Evolutionary conservation across 1,140 invertebrate species (phyloP).

Genomic region (Olivierus martensii): DNA sequence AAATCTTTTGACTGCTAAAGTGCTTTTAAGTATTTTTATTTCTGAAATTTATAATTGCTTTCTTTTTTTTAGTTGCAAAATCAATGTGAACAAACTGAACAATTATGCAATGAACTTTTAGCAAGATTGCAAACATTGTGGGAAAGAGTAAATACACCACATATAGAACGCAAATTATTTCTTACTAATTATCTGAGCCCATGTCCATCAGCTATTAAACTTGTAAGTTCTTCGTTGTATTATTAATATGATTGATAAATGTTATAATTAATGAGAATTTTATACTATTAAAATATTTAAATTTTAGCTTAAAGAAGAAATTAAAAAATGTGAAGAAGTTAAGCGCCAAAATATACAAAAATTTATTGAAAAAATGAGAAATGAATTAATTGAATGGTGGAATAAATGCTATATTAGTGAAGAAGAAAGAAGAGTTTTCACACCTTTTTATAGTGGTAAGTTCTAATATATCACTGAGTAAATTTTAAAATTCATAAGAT

Average conservation of each 20-base stretch:
- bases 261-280: too few species aligned
- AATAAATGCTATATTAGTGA: constrained; percentile 49
- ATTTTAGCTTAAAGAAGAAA: constrained; percentile 32
- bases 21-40: too few species aligned
- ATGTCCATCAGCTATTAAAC: constrained; percentile 34
- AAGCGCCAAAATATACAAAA: constrained; percentile 48
- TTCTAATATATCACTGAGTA: too few species aligned
- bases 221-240: constrained; percentile 25
- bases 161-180: constrained; percentile 36
- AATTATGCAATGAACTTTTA: constrained; percentile 25
- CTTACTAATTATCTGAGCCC: constrained; percentile 35
- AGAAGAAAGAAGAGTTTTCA: constrained; percentile 44
- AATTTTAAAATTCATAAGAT: too few species aligned
- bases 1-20: too few species aligned
- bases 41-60: too few species aligned
- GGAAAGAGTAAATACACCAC: constrained; percentile 44
- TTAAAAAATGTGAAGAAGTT: constrained; percentile 44
- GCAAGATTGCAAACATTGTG: constrained; percentile 40
- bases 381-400: constrained; percentile 53
- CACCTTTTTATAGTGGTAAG: constrained; percentile 41
- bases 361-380: constrained; percentile 51
- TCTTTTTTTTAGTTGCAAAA: not conserved
- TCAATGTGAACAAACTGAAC: constrained; percentile 5
- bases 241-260: too few species aligned
- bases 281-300: too few species aligned